Evolutionary conservation across 2,797 vertebrate species (phyloP), one percentile per base, ranked within the genome.

Genomic region (Dendrocincla fuliginosa): DNA sequence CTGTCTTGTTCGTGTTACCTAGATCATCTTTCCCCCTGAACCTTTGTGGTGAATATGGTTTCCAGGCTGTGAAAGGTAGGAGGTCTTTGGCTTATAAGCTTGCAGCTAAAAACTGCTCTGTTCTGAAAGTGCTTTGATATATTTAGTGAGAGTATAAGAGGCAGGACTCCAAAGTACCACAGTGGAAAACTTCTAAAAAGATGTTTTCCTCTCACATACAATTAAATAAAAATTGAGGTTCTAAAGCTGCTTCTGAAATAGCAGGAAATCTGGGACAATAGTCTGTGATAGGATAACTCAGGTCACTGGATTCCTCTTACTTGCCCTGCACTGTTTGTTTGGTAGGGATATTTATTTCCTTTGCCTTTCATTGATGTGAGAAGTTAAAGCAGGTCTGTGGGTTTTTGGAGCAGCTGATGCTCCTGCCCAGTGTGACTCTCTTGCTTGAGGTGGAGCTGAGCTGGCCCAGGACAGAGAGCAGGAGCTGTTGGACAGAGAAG

Each of bases 1-100:
- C 84, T 79, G 82, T 39, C 60, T 76, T 37, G 42, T 50, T 56
- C 49, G 37, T 39, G 73, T 85, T 87, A 64, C 64, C 71, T 67
- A 19, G 5, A 70, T 77, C 68, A 52, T 74, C 39, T 89, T 76
- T 69, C 60, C 32, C 55, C 1, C 1, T 49, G 35, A 82, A 69
- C 64, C 68, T 83, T 61, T 46, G 33, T 65, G 87, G 27, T 59
- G 71, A 68, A 11, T 56, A 5, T 46, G 57, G 81, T 80, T 92
- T 89, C 57, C 84, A 85, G 87, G 10, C 71, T 76, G 84, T 47
- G 67, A 53, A 79, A 82, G 82, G 89, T 61, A 63, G 95, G 86
- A 73, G 86, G 85, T 70, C 89, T 85, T 79, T 39, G 68, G 84
- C 33, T 86, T 76, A 37, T 6, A 57, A 59, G 24, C 63, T 70